Evolutionary conservation across 2,888 invertebrate genomes (phyloP), one percentile per base, ranked within the genome.

Genomic region (Acronicta psi): DNA sequence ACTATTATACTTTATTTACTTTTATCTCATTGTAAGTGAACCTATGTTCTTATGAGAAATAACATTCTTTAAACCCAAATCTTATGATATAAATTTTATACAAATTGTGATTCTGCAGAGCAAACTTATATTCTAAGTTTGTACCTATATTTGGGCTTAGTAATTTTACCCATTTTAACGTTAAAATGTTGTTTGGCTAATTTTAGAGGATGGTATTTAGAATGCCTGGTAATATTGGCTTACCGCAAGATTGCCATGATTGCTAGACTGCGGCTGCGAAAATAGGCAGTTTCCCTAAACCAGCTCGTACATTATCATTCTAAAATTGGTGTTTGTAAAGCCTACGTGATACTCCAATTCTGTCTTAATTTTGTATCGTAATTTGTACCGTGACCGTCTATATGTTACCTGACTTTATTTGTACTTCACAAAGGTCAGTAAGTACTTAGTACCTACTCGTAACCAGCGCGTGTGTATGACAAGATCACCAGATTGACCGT

Each of bases 171-270:
- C 10, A 51, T 34, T 34, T 2, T n/a, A 42, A 14, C 14, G 18
- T 13, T 18, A 10, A 40, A 51, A 42, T 23, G 10, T 11, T n/a
- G 6, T 3, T 13, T 53, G n/a, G 17, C 17, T 57, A 14, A 58
- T 23, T 16, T 9, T 17, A 9, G 0, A 45, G 14, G 43, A 18
- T 59, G 3, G 2, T 38, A 20, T 34, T 20, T 29, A 17, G 7
- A 57, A 42, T 11, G 16, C 11, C 31, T 11, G 8, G 16, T 2
- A 16, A 41, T 18, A 14, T 29, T 38, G 34, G 37, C 20, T 4
- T 23, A 69, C 65, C 69, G 20, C 65, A 69, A 50, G 14, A 29
- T 41, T 41, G 16, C 18, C 34, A 49, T 20, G 23, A 49, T 41
- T 31, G 23, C 29, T 23, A 11, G 9, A 20, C 2, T 41, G 37